Evolutionary conservation across 1,140 invertebrate species (phyloP).

Genomic region (Phthorimaea operculella): DNA sequence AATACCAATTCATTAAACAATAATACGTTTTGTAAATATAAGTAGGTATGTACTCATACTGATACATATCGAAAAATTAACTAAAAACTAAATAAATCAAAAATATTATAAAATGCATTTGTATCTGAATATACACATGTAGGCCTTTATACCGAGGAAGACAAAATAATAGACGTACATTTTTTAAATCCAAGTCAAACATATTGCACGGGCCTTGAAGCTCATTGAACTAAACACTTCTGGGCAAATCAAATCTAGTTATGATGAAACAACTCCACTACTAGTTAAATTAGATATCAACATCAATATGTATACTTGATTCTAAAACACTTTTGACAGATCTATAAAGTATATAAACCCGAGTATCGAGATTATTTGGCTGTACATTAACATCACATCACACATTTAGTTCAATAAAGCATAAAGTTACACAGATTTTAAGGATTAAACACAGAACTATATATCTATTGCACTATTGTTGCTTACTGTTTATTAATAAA

Average conservation of each 20-base stretch:
- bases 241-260: not conserved
- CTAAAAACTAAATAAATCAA: conserved; percentile 15
- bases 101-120: conserved; percentile 19
- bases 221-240: not conserved
- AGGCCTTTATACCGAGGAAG: conserved; percentile 52
- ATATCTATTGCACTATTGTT: not conserved
- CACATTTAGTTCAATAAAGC: too few relatives aligned
- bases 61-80: conserved; percentile 8
- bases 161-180: conserved; percentile 29
- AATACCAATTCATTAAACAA: conserved; percentile 2
- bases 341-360: too few relatives aligned
- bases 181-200: conserved; percentile 23
- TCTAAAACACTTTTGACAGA: not conserved
- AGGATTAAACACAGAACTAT: not conserved
- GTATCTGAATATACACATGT: conserved; percentile 38
- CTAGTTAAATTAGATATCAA: too few relatives aligned
- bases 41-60: not conserved
- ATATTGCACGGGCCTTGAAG: conserved; percentile 40
- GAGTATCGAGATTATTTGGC: too few relatives aligned
- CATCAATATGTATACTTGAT: conserved; percentile 6
- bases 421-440: too few relatives aligned
- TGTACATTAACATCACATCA: too few relatives aligned
- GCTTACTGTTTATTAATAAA: not conserved
- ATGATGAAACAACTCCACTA: not conserved
- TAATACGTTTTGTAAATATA: conserved; percentile 3